Base-by-base conservation (phyloP, 2,113 vertebrate species). In the Isichthys henryi region DNA sequence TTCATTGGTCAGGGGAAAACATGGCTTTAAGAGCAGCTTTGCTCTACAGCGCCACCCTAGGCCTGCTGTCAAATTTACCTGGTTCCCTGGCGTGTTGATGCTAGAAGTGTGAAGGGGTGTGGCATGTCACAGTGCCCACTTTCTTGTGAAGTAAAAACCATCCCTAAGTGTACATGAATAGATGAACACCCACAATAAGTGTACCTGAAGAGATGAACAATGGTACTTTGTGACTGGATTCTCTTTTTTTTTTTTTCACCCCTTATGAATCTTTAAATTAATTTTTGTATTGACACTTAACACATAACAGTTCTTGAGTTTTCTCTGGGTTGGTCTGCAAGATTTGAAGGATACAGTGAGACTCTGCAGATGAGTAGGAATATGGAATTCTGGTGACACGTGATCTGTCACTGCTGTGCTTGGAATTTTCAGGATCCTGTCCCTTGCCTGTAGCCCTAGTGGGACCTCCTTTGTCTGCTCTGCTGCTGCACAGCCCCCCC, bases 401-500 rank as follows among this genome's bases (percentile, higher is more conserved):
- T 88, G 7, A 39, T 1, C 45, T 35, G 88, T 53, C 11, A 35
- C 48, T 35, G 17, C 86, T 21, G 7, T 35, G 88, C 39, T 7
- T 88, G 43, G 13, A 13, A 93, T 95, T 62, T 95, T 77, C 94
- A 99, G 98, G 88, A 99, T 99, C 92, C 94, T 99, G 92, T 99
- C 98, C 0, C 95, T 99, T 19, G 97, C 97, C 4, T 99, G 97
- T 92, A 99, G 98, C 91, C 98, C 98, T 80, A 98, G 94, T 0
- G 98, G 98, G 3, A 97, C 98, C 0, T 99, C 98, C 0, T 99
- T 99, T 2, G 97, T 99, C 74, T 99, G 98, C 90, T 98, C 98
- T 0, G 98, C 98, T 0, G 98, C 98, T 8, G 97, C 98, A 48
- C 95, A 93, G 0, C 95, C 94, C 52, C 17, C 21, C 53, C 58